Evolutionary conservation across 2,888 invertebrate genomes (phyloP).

Genomic region (Drosophila peninsularis): DNA sequence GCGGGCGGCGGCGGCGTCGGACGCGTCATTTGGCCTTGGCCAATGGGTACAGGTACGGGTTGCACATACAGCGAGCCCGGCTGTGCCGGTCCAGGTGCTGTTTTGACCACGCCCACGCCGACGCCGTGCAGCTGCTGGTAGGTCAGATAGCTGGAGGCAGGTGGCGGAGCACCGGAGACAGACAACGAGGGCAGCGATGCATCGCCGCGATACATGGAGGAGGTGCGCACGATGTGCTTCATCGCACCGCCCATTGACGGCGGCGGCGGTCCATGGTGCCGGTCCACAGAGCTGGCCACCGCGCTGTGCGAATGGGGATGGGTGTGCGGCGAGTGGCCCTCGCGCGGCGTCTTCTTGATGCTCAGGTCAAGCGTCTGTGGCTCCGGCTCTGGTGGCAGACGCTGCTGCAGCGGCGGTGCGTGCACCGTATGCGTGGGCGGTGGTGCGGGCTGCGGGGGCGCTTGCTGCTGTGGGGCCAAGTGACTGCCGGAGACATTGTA

Average conservation of each 20-base stretch:
- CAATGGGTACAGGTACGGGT: constrained; percentile 84
- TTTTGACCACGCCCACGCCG: constrained; percentile 67
- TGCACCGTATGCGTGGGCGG: constrained; percentile 44
- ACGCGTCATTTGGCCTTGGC: constrained; percentile 76
- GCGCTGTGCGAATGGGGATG: neutral
- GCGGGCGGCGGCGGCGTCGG: constrained; percentile 77
- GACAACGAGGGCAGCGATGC: constrained; percentile 44
- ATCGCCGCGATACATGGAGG: constrained; percentile 77
- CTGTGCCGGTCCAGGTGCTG: constrained; percentile 49
- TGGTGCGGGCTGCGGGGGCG: constrained; percentile 19
- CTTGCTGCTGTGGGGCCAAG: constrained; percentile 75
- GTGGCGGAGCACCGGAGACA: constrained; percentile 66
- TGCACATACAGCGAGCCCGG: constrained; percentile 85
- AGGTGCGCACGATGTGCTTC: constrained; percentile 80
- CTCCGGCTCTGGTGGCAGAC: constrained; percentile 86
- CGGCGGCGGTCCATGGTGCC: constrained; percentile 50
- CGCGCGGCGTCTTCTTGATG: constrained; percentile 89
- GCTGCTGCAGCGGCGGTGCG: constrained; percentile 85
- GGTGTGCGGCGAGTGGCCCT: constrained; percentile 82
- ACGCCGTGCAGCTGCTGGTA: constrained; percentile 82
- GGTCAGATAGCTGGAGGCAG: constrained; percentile 83
- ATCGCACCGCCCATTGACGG: constrained; percentile 50
- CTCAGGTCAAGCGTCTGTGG: constrained; percentile 90
- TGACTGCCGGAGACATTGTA: constrained; percentile 70
- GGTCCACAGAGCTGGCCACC: constrained; percentile 49